Base-by-base conservation (phyloP, 2,797 vertebrate species). In the Gallinago stenura region DNA sequence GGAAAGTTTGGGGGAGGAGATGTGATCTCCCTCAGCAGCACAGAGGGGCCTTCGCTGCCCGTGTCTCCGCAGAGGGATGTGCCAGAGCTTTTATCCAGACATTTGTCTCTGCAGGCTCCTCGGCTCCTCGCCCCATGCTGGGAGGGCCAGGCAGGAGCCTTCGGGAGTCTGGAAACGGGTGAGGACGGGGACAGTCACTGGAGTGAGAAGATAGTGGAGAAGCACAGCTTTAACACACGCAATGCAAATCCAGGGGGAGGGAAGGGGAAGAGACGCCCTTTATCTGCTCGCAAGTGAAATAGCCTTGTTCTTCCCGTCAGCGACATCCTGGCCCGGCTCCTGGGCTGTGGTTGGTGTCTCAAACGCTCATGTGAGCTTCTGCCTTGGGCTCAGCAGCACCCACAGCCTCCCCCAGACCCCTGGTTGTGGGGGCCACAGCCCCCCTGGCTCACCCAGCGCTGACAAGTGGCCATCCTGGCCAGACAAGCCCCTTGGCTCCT, bases 331-430 rank as follows among this genome's bases (percentile, higher is more conserved):
- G 70, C 45, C 22, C 24, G 37, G 73, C 46, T 94, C 54, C 71
- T 24, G 48, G 62, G 62, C 83, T 50, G 43, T 18, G 39, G 57
- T 4, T 17, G 26, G 8, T 2, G 4, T 19, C 56, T 62, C 7
- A 0, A 50, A 43, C 0, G 1, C 14, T 33, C 3, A 0, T 2
- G 13, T 5, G 45, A 70, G 43, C 37, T 87, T 15, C 62, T 69
- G 50, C 70, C 87, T 48, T 31, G 41, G 5, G 56, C 37, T 1
- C 72, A 12, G 58, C n/a, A 20, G 17, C 1, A 1, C 53, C 79
- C 41, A 2, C 81, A 50, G 87, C 91, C 66, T 86, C 57, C 78
- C 83, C 30, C 8, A 30, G 26, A 37, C 39, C 39, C 39, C 39
- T 13, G 39, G 39, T 39, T 39, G 39, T 39, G 39, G 39, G 39